Conservation (phyloP, 2,888 invertebrate species). For the Leptothorax acervorum region DNA sequence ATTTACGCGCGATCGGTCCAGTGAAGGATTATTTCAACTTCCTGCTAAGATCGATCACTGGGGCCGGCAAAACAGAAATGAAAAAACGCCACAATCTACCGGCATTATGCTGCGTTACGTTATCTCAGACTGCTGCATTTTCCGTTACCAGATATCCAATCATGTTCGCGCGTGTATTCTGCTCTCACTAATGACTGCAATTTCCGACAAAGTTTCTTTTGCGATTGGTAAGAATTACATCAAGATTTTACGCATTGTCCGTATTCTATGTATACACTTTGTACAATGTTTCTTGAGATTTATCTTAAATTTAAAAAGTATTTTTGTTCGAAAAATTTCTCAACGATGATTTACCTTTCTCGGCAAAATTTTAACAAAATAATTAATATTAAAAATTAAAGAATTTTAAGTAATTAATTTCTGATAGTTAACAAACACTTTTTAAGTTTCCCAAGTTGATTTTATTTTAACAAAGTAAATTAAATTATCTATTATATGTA, state of each 20-base stretch:
- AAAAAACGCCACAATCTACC: slow-evolving; percentile 36
- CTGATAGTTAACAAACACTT: background rate
- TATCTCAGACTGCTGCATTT: slow-evolving; percentile 33
- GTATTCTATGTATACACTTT: background rate
- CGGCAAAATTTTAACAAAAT: background rate
- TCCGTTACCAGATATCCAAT: slow-evolving; percentile 5
- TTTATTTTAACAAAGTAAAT: background rate
- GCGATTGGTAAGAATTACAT: background rate
- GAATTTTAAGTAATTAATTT: background rate
- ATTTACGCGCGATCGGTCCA: slow-evolving; percentile 60
- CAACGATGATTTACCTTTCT: background rate
- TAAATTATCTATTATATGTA: background rate
- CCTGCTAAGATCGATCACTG: slow-evolving; percentile 64
- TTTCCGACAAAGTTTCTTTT: background rate
- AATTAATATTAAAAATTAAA: background rate
- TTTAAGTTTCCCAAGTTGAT: background rate
- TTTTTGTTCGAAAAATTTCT: background rate
- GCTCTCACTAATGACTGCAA: background rate
- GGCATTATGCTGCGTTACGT: slow-evolving; percentile 28
- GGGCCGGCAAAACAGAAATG: slow-evolving; percentile 51
- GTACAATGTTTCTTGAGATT: background rate
- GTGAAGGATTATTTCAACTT: slow-evolving; percentile 70
- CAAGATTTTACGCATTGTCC: background rate
- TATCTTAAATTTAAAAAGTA: background rate
- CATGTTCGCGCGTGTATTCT: background rate